Evolutionary conservation across 2,888 invertebrate genomes (phyloP), one percentile per base, ranked within the genome.

Genomic region (Ametastegia equiseti): DNA sequence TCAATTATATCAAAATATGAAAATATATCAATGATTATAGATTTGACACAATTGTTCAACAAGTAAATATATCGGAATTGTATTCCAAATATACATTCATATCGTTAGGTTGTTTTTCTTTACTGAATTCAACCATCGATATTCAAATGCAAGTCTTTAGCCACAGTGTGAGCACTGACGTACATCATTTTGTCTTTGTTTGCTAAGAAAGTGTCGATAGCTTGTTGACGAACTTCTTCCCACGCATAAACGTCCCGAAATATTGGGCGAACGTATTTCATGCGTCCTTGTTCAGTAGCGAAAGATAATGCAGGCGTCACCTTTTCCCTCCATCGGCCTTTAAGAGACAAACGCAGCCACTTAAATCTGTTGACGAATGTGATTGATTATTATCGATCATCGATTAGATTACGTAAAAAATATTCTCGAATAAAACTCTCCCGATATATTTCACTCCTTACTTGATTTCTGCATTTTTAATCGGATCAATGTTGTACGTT

Each of bases 221-320:
- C 96, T 83, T 88, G 91, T 1, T 93, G 92, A 83, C 96, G 93
- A 0, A 95, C 94, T 30, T 94, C 94, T 83, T 96, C 95, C 98
- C 98, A 98, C 0, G 92, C 93, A 86, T 95, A 96, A 81, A 98
- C 92, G 89, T 97, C 97, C 83, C 97, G 95, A 92, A 97, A 98
- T 71, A 98, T 93, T 2, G 98, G 98, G 45, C 97, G 94, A 1
- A 97, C 96, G 92, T 95, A 98, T 91, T 98, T 98, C 97, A 98
- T 97, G 80, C 98, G 94, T 47, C 98, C 98, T 88, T 97, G 95
- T 23, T 94, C 94, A 85, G 96, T 97, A 9, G 97, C 94, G 93
- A 98, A 98, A 27, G 94, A 90, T 80, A 98, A 92, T 0, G 96
- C 95, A 19, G 94, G 93, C 1, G 93, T 92, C 47, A 98, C 92